Evolutionary conservation across 2,888 invertebrate species (phyloP).

Genomic region (Lepas anatifera): DNA sequence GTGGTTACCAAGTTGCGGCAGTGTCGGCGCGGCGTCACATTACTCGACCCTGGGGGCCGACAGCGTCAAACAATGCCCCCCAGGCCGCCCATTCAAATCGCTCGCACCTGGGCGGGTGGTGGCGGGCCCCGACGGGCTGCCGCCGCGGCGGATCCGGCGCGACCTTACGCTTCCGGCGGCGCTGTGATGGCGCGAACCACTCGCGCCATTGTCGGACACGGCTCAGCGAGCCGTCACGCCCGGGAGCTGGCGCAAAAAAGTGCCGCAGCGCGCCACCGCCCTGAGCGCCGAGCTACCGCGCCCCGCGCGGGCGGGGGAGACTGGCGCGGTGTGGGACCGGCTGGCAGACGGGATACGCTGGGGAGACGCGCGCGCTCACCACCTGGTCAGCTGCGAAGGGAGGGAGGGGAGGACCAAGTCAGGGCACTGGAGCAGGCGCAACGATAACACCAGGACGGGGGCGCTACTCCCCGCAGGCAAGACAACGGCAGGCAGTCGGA

Average conservation of each 20-base stretch:
- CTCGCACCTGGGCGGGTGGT: slow-evolving; percentile 15
- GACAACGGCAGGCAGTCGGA: no score
- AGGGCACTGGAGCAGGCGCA: no score
- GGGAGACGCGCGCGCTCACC: no score
- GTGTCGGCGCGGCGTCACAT: background rate
- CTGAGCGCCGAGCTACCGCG: background rate
- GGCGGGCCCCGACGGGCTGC: no score
- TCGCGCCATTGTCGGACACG: slow-evolving; percentile 11
- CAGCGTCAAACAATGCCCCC: background rate
- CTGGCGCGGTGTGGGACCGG: background rate
- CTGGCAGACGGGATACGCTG: background rate
- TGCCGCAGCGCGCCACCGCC: slow-evolving; percentile 17
- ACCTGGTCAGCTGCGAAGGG: no score
- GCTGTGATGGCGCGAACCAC: no score
- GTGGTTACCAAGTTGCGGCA: background rate
- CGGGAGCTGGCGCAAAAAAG: slow-evolving; percentile 21
- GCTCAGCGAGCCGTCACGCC: slow-evolving; percentile 12
- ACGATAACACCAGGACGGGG: no score
- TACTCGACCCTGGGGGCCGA: background rate
- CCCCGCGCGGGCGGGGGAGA: background rate
- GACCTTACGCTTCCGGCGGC: slow-evolving; percentile 15
- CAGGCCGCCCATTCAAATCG: background rate
- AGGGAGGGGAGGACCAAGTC: no score
- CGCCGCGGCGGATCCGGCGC: slow-evolving; percentile 20
- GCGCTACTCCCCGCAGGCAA: no score